Base-by-base conservation (phyloP, 2,888 invertebrate genomes). In the Frankliniella intonsa region DNA sequence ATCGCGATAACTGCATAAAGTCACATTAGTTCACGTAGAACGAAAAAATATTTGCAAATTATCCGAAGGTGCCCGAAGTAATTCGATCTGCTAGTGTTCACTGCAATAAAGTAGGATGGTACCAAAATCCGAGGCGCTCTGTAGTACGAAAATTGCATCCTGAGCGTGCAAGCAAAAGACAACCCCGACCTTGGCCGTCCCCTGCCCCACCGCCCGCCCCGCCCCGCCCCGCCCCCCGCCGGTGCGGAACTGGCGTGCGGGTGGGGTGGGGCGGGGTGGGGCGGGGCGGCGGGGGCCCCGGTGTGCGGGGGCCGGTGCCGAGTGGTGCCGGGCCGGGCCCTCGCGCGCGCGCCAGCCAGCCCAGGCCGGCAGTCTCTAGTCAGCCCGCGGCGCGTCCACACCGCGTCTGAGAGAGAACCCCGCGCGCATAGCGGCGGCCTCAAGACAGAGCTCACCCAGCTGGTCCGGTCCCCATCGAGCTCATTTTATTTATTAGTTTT, bases 391-490 rank as follows among this genome's bases (percentile, higher is more conserved):
- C 69, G 22, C 25, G 69, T 76, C 69, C 69, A 76, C 69, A 76
- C 69, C 69, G 69, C 69, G 69, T 25, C 69, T 76, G 69, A 76
- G 69, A 76, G 69, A 76, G 69, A 76, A 76, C 69, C 22, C 22
- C 22, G 11, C 69, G 69, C 69, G 69, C 69, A 22, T 9, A 22
- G 25, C 69, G 69, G 69, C 69, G 69, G 69, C 69, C 69, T 25
- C 25, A 9, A 76, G 69, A 76, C 69, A 76, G 69, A 76, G 69
- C 69, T 76, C 69, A 76, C 69, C 69, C 69, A 76, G 69, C 69
- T 76, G 69, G 69, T 76, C 69, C 69, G 11, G 69, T 69, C 19
- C 69, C 55, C 55, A 17, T 17, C 55, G 55, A 2, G 3, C 55
- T 12, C 55, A 62, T 62, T 62, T 62, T 17, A 12, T n/a, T 10